Base-by-base conservation (phyloP, 2,888 invertebrate genomes). In the Epinotia nisella region DNA sequence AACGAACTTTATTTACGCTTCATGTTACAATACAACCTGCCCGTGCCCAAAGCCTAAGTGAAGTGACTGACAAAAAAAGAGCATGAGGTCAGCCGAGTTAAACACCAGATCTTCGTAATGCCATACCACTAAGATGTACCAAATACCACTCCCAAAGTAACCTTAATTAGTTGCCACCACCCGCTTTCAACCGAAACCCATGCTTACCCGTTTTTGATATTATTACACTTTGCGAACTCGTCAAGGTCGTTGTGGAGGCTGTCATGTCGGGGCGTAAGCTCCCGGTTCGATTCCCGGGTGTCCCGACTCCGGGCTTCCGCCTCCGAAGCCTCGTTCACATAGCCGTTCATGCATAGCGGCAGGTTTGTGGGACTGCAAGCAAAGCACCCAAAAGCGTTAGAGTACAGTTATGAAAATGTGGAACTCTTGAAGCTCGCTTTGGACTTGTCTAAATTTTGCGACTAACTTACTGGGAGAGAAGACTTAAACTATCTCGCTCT, bases 301-400 rank as follows among this genome's bases (percentile, higher is more conserved):
- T 89, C 91, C 2, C 92, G 81, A 35, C 90, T 88, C 24, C 91
- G 85, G 45, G 89, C 88, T 77, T 91, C 92, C 1, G 91, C 91
- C 81, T 97, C 97, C 75, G 96, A 95, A 53, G 96, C 96, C 88
- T 97, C 97, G 91, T 97, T 97, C 81, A 97, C 96, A 92, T 97
- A 97, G 66, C 96, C 96, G 77, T 96, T 96, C 77, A 96, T 94
- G 72, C 96, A 96, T 75, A 96, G 94, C 15, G 95, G 96, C 74
- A 95, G 95, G 80, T 95, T 96, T 45, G 95, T 95, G 77, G 96
- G 95, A 78, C 96, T 95, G 82, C 81, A 94, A 85, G 71, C 61
- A 66, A 55, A 74, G 35, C 29, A 60, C 70, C 13, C 39, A 70
- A 9, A 35, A 74, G 68, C 70, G 21, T 55, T 65, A 60, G 13